A percentile compares a stretch with the other conserved stretches of the same genome.
Conservation (phyloP, 2,888 invertebrate species). For the Polyommatus icarus region DNA sequence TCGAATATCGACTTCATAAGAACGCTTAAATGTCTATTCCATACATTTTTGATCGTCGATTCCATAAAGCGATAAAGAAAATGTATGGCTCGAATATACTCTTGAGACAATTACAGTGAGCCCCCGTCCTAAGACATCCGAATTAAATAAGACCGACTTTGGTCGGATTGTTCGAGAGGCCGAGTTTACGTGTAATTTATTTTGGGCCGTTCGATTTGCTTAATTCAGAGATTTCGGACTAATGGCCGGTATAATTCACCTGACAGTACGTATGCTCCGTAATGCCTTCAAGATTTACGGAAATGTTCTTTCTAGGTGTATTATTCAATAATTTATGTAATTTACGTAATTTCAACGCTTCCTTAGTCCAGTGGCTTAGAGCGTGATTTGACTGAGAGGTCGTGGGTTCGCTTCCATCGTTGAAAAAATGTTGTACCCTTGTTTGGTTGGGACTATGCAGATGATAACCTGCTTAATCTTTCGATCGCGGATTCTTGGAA, state of each 20-base stretch:
- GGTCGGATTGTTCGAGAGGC: slow-evolving; percentile 22
- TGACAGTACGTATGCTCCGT: not conserved
- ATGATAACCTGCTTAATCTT: too few species aligned
- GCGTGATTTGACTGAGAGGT: too few species aligned
- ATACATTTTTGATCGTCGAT: too few species aligned
- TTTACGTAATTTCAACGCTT: not conserved
- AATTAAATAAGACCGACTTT: slow-evolving; percentile 27
- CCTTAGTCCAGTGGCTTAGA: too few species aligned
- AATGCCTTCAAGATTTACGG: slow-evolving; percentile 22
- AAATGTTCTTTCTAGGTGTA: not conserved
- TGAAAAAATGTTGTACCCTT: too few species aligned
- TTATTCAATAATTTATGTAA: slow-evolving; percentile 18
- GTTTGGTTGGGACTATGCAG: too few species aligned
- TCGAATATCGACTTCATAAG: too few species aligned
- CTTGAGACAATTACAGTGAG: not conserved
- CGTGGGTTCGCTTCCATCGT: too few species aligned
- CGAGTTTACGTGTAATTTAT: slow-evolving; percentile 31
- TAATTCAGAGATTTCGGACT: slow-evolving; percentile 32
- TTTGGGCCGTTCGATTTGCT: slow-evolving; percentile 29
- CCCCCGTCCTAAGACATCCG: slow-evolving; percentile 23
- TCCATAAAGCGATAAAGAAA: too few species aligned
- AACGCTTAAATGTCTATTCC: too few species aligned
- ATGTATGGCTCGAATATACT: too few species aligned
- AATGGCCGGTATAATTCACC: slow-evolving; percentile 27
- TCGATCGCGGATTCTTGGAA: too few species aligned